Evolutionary conservation across 1,140 invertebrate species (phyloP).

Genomic region (Leptoteleia sp.): DNA sequence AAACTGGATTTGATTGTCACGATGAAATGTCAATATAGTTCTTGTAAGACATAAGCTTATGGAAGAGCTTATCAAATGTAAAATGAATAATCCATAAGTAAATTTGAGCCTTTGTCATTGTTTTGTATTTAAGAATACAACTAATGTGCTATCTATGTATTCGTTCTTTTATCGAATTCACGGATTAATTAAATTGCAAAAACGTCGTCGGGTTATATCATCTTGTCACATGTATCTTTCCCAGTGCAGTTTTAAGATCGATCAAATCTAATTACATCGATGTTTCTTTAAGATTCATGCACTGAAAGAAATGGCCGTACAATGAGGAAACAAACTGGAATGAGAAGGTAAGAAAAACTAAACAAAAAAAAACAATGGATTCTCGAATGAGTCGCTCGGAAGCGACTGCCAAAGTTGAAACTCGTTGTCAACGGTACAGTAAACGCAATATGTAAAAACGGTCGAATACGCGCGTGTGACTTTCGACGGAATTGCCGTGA

Average conservation of each 20-base stretch:
- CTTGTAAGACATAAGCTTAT: constrained; percentile 56
- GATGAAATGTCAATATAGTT: constrained; percentile 44
- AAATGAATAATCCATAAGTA: constrained; percentile 44
- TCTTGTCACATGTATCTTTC: constrained; percentile 43
- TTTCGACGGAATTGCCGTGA: too few species aligned
- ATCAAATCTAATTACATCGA: constrained; percentile 41
- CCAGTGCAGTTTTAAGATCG: constrained; percentile 28
- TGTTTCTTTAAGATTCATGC: constrained; percentile 18
- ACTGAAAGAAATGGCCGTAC: constrained; percentile 20
- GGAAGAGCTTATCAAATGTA: constrained; percentile 56
- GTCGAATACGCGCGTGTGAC: not conserved
- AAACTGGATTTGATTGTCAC: constrained; percentile 53
- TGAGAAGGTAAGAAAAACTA: too few species aligned
- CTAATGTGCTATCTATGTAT: constrained; percentile 44
- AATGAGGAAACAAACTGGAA: not conserved
- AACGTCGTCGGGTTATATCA: constrained; percentile 45
- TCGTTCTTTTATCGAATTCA: constrained; percentile 31
- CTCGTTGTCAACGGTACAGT: constrained; percentile 3
- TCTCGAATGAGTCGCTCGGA: too few species aligned
- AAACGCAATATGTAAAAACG: not conserved
- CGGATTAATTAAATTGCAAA: constrained; percentile 42
- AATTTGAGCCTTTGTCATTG: constrained; percentile 58
- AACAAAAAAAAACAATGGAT: too few species aligned
- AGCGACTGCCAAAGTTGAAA: not conserved
- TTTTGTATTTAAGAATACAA: constrained; percentile 39